Conservation (phyloP, 2,113 vertebrate species). For the Dicaeum eximium region DNA sequence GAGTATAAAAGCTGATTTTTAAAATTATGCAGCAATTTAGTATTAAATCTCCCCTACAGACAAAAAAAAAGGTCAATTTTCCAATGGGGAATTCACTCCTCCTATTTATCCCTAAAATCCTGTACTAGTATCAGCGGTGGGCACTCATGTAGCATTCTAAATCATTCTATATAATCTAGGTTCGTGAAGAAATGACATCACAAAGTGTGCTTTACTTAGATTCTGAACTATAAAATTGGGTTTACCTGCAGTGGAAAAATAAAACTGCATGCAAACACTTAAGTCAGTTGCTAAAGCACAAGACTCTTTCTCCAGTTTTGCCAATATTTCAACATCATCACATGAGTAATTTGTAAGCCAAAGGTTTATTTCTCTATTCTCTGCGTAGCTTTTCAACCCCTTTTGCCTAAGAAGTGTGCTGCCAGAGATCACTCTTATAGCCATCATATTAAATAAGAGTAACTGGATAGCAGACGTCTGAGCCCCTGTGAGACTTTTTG, state of each 20-base stretch:
- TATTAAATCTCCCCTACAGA: background rate
- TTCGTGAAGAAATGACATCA: background rate
- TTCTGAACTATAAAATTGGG: background rate
- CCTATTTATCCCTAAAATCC: background rate
- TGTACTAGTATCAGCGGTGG: background rate
- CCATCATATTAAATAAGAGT: background rate
- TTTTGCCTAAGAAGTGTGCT: background rate
- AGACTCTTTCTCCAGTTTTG: background rate
- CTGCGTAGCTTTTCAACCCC: background rate
- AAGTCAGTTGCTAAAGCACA: slow-evolving; percentile 3
- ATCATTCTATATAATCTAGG: background rate
- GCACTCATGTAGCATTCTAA: background rate
- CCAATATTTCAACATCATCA: slow-evolving; percentile 35
- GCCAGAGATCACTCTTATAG: background rate
- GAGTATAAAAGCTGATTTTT: background rate
- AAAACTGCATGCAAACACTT: background rate
- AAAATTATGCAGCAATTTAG: background rate
- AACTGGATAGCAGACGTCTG: background rate
- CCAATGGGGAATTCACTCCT: background rate
- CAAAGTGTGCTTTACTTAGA: background rate
- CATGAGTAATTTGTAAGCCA: slow-evolving; percentile 23
- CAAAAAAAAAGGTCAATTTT: background rate
- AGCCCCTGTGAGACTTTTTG: background rate
- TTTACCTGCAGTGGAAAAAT: background rate
- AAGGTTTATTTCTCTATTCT: background rate